phyloP scores from a whole-genome alignment of 1,140 invertebrate species.

The Drosophila sulfurigaster region DNA sequence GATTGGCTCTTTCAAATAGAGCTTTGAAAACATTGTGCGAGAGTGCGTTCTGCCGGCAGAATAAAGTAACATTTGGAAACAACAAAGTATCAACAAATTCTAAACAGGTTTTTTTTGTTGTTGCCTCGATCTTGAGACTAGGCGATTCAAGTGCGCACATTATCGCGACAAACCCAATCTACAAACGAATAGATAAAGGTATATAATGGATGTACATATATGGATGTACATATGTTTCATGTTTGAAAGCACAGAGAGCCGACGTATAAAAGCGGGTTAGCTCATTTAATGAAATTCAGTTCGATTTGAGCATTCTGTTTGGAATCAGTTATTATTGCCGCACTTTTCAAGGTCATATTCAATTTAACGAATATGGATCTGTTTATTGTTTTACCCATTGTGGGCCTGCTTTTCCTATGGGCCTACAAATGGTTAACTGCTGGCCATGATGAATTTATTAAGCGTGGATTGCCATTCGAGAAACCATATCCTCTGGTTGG shows the following conservation, averaged over 20 bases:
- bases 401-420: not conserved
- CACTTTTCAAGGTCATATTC: not conserved
- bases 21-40: not conserved
- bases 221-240: not conserved
- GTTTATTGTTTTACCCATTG: constrained; percentile 9
- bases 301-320: not conserved
- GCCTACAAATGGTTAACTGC: constrained; percentile 56
- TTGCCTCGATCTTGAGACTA: not conserved
- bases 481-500: constrained; percentile 81
- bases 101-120: constrained; percentile 17
- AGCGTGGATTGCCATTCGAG: constrained; percentile 70
- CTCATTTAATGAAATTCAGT: constrained; percentile 16
- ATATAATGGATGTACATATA: not conserved
- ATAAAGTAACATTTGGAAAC: constrained; percentile 15
- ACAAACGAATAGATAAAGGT: constrained; percentile 8
- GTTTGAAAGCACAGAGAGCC: constrained; percentile 1
- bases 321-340: not conserved
- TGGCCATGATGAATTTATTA: constrained; percentile 70
- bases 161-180: constrained; percentile 22
- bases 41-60: not conserved
- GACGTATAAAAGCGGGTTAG: constrained; percentile 16
- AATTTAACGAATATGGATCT: constrained; percentile 29
- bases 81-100: constrained; percentile 1
- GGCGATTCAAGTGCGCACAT: constrained; percentile 20
- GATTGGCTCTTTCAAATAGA: not conserved